Evolutionary conservation across 2,888 invertebrate species (phyloP).

Genomic region (Clivina fossor): DNA sequence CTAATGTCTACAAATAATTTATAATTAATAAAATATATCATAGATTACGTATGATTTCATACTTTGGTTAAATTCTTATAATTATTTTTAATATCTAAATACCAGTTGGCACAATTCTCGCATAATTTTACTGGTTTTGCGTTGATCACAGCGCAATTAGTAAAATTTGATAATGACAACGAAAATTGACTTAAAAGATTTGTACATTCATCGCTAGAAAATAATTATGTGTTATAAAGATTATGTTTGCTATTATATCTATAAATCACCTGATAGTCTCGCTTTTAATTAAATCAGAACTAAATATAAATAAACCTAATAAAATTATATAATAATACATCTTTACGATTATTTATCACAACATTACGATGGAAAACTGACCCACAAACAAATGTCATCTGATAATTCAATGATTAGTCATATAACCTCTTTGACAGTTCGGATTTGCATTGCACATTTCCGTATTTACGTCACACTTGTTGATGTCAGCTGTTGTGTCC

Average conservation of each 20-base stretch:
- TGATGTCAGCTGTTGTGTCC: slow-evolving; percentile 2
- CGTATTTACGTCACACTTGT: no score
- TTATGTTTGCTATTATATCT: no score
- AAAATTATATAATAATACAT: neutral
- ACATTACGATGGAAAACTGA: neutral
- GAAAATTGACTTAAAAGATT: slow-evolving; percentile 53
- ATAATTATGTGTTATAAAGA: neutral
- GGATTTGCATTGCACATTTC: no score
- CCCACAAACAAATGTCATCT: neutral
- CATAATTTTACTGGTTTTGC: slow-evolving; percentile 66
- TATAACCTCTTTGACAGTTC: neutral
- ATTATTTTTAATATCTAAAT: slow-evolving; percentile 56
- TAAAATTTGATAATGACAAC: slow-evolving; percentile 59
- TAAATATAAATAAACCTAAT: neutral
- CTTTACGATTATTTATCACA: no score
- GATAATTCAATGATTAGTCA: neutral
- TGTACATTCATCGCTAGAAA: slow-evolving; percentile 18
- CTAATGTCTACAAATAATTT: slow-evolving; percentile 43
- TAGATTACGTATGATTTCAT: slow-evolving; percentile 35
- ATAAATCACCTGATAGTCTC: no score
- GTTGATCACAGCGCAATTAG: slow-evolving; percentile 61
- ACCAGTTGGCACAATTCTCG: slow-evolving; percentile 60
- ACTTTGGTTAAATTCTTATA: slow-evolving; percentile 57
- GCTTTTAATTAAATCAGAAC: neutral
- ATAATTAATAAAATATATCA: neutral